Evolutionary conservation across 2,113 vertebrate species (phyloP).

Genomic region (Ctenodactylus gundi): DNA sequence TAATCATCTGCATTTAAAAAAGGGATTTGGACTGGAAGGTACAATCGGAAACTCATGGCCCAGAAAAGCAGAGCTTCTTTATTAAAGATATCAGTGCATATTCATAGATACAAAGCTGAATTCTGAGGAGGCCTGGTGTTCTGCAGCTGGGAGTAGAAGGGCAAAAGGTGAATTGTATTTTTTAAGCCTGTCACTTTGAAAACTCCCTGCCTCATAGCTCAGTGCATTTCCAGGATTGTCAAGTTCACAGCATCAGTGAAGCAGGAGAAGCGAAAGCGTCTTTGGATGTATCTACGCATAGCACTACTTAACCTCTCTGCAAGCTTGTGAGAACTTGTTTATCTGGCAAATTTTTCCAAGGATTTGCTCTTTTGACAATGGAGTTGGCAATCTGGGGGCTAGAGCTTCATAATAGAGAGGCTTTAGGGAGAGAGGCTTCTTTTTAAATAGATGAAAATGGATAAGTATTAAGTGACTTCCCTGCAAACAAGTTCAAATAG

Average conservation of each 20-base stretch:
- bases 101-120: constrained; percentile 9
- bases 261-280: constrained; percentile 46
- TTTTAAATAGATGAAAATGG: constrained; percentile 63
- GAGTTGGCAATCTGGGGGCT: constrained; percentile 58
- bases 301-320: constrained; percentile 66
- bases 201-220: constrained; percentile 63
- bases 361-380: constrained; percentile 51
- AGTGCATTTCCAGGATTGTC: constrained; percentile 52
- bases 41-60: background rate
- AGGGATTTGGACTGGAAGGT: background rate
- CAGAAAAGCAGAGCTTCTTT: constrained; percentile 35
- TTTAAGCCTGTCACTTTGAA: constrained; percentile 78
- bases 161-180: constrained; percentile 77
- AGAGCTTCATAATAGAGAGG: constrained; percentile 58
- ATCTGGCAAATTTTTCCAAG: constrained; percentile 67
- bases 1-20: constrained; percentile 24
- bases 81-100: background rate
- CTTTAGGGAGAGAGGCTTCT: constrained; percentile 50
- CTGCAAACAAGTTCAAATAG: constrained; percentile 42
- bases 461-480: constrained; percentile 67
- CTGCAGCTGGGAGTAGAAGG: constrained; percentile 60
- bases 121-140: constrained; percentile 51
- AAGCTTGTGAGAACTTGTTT: constrained; percentile 76
- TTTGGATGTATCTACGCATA: constrained; percentile 53
- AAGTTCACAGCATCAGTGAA: constrained; percentile 53